Evolutionary conservation across 2,797 vertebrate genomes (phyloP).

Genomic region (Lutjanus campechanus): DNA sequence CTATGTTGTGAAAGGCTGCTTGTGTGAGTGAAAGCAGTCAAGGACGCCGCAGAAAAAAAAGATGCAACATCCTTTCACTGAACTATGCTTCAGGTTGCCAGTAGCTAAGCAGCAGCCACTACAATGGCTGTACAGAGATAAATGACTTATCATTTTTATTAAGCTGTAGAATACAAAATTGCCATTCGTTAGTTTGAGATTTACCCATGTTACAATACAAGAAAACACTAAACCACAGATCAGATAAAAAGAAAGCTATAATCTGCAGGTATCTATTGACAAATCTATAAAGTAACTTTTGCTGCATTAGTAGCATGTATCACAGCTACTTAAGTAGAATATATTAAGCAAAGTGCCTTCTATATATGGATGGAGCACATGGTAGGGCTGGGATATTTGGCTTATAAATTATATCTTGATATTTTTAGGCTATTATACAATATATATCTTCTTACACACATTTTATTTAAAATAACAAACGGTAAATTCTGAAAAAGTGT

Average conservation of each 20-base stretch:
- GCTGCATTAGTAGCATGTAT: background rate
- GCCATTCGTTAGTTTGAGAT: background rate
- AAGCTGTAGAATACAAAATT: slow-evolving; percentile 1
- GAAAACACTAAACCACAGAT: background rate
- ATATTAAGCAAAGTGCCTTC: background rate
- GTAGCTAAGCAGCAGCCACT: slow-evolving; percentile 64
- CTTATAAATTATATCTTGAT: too few relatives aligned
- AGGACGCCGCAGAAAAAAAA: slow-evolving; percentile 64
- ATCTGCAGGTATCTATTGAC: background rate
- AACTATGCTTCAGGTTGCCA: slow-evolving; percentile 42
- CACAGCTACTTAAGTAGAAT: too few relatives aligned
- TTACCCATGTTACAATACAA: background rate
- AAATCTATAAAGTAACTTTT: background rate
- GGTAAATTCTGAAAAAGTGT: too few relatives aligned
- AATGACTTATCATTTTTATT: slow-evolving; percentile 10
- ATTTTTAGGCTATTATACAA: too few relatives aligned
- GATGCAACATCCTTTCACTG: slow-evolving; percentile 70
- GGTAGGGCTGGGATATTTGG: too few relatives aligned
- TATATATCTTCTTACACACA: too few relatives aligned
- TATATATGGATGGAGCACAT: background rate
- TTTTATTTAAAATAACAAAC: too few relatives aligned
- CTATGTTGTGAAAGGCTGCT: slow-evolving; percentile 54
- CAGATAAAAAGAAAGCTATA: background rate
- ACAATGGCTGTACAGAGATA: slow-evolving; percentile 13
- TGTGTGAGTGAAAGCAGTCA: slow-evolving; percentile 69